Conservation (phyloP, 53 echinoderm and acorn worm genomes). For the Astropecten irregularis region DNA sequence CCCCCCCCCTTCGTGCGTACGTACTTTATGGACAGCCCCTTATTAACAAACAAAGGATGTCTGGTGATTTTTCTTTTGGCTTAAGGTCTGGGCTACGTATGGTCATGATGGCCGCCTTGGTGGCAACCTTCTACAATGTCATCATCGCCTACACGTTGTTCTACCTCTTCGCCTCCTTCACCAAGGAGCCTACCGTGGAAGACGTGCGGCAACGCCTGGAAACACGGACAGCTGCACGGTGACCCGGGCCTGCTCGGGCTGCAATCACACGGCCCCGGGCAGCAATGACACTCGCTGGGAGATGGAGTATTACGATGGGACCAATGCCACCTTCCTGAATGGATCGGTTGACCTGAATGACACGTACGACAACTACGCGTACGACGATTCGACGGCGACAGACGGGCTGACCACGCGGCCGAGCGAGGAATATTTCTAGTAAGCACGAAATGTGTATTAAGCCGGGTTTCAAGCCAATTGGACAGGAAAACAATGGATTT, state of each 20-base stretch:
- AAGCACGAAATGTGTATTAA: not conserved
- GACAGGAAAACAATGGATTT: no score
- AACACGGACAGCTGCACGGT: constrained; percentile 49
- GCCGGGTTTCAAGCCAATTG: not conserved
- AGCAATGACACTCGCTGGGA: not conserved
- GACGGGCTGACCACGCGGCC: constrained; percentile 2
- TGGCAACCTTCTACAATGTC: constrained; percentile 61
- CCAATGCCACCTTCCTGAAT: not conserved
- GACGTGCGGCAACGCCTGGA: constrained; percentile 61
- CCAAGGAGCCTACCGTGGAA: constrained; percentile 65
- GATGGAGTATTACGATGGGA: not conserved
- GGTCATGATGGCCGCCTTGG: constrained; percentile 36
- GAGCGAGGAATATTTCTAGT: constrained; percentile 59
- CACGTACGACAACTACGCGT: not conserved
- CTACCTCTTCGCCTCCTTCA: constrained; percentile 69
- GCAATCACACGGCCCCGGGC: no score
- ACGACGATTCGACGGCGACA: not conserved
- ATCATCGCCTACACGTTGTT: constrained; percentile 66
- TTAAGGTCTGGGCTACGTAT: constrained; percentile 66
- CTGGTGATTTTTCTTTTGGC: no score
- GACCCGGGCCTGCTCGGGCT: constrained; percentile 10
- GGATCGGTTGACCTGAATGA: not conserved
- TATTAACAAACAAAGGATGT: no score
- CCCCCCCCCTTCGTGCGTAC: no score
- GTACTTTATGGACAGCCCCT: no score